These are phyloP conservation scores for Sylvia borin DNA, from an alignment of 2,797 vertebrate genomes.

Conservation along the genomic window DNA sequence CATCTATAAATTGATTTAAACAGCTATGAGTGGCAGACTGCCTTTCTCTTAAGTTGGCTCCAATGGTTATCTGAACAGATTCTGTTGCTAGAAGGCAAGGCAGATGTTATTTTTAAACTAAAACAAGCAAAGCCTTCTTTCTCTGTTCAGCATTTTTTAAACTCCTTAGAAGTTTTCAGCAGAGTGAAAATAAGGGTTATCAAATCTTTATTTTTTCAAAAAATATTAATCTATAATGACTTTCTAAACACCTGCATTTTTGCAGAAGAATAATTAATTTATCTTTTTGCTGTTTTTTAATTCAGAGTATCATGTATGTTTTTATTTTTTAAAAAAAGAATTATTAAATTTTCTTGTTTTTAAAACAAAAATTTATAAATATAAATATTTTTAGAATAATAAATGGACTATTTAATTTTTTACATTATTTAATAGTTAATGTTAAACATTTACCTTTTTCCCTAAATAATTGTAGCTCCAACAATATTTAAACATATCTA, in stretches of 20 bases:
- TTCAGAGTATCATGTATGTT: accelerated
- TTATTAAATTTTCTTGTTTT: background rate
- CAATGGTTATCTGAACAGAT: background rate
- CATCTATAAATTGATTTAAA: background rate
- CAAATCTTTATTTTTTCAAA: background rate
- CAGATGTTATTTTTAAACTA: background rate
- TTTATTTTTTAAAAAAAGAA: background rate
- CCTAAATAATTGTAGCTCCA: background rate
- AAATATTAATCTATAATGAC: background rate
- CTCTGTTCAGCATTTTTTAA: background rate
- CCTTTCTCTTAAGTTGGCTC: background rate
- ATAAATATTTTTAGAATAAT: background rate
- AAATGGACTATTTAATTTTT: background rate
- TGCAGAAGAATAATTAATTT: background rate
- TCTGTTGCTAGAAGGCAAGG: background rate
- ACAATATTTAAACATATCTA: background rate
- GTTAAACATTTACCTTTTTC: background rate
- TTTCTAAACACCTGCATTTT: background rate
- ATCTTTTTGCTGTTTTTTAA: background rate
- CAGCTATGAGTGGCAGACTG: background rate
- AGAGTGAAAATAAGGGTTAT: background rate
- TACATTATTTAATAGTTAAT: background rate
- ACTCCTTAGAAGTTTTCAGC: background rate
- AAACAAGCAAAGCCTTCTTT: background rate
- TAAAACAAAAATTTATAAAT: background rate